These are phyloP conservation scores for Drosophila arizonae DNA, from an alignment of 1,140 invertebrate species.

Conservation along the genomic window DNA sequence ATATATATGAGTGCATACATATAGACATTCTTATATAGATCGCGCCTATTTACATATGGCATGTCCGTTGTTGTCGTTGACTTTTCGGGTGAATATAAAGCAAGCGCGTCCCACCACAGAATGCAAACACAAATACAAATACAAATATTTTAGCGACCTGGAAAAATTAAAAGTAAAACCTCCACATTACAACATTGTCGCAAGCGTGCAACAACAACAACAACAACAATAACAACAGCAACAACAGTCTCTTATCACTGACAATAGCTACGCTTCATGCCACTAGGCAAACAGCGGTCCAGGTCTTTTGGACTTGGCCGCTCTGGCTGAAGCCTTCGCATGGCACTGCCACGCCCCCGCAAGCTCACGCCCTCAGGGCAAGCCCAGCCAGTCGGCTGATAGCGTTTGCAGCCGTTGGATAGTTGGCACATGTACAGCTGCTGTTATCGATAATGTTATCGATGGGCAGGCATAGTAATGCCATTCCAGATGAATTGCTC, in stretches of 20 bases:
- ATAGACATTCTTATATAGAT: constrained; percentile 57
- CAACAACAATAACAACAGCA: neutral
- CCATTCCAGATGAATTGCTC: too few species aligned
- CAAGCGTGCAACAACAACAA: neutral
- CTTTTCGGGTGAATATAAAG: constrained; percentile 75
- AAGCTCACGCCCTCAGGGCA: neutral
- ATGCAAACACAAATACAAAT: constrained; percentile 54
- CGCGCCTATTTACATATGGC: constrained; percentile 72
- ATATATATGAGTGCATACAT: neutral
- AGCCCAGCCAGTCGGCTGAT: neutral
- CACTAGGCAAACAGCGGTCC: constrained; percentile 41
- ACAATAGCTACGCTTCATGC: constrained; percentile 31
- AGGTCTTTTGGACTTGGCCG: constrained; percentile 31
- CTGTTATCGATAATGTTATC: constrained; percentile 10
- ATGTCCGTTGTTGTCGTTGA: constrained; percentile 59
- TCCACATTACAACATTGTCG: constrained; percentile 42
- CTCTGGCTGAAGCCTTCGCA: neutral
- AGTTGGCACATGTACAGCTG: neutral
- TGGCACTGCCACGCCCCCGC: neutral
- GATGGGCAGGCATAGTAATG: neutral
- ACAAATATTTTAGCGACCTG: constrained; percentile 74
- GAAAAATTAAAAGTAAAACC: constrained; percentile 44
- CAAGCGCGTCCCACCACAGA: constrained; percentile 53
- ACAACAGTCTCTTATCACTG: constrained; percentile 33
- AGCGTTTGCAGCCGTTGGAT: neutral